Percentiles rank a stretch among this genome's conserved stretches.
Conservation (phyloP, 37 sponge, comb jelly and placozoan genomes). For the Aphrocallistes beatrix region DNA sequence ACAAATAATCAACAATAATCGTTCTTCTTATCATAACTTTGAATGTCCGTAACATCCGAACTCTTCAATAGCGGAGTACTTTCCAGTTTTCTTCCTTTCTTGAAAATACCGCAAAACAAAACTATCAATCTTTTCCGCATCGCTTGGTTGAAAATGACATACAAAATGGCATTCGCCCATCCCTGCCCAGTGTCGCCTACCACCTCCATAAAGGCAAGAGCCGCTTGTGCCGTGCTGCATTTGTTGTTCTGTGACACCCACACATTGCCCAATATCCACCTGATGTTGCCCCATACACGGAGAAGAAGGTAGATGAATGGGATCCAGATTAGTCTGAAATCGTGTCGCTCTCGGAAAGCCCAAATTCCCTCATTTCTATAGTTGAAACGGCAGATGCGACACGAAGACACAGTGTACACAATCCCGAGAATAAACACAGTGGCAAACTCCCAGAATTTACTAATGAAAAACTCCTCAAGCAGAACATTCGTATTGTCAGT, state of each 20-base stretch:
- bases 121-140: constrained; percentile 12
- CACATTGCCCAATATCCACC: not conserved
- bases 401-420: not conserved
- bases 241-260: not conserved
- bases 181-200: constrained; percentile 12
- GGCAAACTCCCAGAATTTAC: not conserved
- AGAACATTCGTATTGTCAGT: not conserved
- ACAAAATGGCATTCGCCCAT: not conserved
- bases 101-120: no score
- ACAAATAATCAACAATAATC: no score
- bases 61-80: no score
- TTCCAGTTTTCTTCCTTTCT: no score
- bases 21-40: no score
- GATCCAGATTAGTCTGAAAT: not conserved
- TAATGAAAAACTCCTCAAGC: not conserved
- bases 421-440: not conserved
- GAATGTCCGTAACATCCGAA: no score
- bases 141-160: constrained; percentile 1
- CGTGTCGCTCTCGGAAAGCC: not conserved
- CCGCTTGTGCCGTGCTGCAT: not conserved
- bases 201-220: not conserved
- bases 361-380: not conserved
- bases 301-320: not conserved
- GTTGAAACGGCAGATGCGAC: not conserved
- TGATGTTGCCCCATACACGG: not conserved